Conservation (phyloP, 2,888 invertebrate genomes). For the Mycogona germanica region DNA sequence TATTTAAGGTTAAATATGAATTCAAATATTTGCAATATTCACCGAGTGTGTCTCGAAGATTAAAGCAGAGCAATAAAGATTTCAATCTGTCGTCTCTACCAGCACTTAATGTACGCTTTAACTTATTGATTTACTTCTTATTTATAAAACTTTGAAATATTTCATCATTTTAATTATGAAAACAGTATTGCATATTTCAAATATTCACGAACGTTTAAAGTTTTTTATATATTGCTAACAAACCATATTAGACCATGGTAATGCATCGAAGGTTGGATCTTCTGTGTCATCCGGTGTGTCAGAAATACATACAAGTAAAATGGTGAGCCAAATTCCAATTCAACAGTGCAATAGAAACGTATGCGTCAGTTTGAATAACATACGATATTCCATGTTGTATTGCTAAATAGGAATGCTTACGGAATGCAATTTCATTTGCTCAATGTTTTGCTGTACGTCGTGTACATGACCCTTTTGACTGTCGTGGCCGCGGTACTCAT, state of each 20-base stretch:
- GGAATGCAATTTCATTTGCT: slow-evolving; percentile 34
- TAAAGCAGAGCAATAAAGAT: slow-evolving; percentile 10
- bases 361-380: too few species aligned
- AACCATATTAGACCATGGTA: slow-evolving; percentile 92
- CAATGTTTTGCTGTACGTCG: slow-evolving; percentile 32
- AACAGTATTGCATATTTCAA: too few species aligned
- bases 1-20: slow-evolving; percentile 21
- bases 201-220: too few species aligned
- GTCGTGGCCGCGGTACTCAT: slow-evolving; percentile 12
- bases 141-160: too few species aligned
- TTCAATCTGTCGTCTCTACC: slow-evolving; percentile 20
- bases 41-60: neutral
- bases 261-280: slow-evolving; percentile 70
- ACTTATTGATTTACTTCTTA: neutral
- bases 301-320: slow-evolving; percentile 80
- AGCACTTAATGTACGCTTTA: slow-evolving; percentile 22
- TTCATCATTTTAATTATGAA: too few species aligned
- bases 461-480: slow-evolving; percentile 32
- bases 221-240: too few species aligned
- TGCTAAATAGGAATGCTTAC: slow-evolving; percentile 31
- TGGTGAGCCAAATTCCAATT: slow-evolving; percentile 62
- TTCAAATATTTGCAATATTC: slow-evolving; percentile 22
- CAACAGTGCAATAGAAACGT: too few species aligned
- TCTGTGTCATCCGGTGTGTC: slow-evolving; percentile 69
- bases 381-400: neutral